Conservation (phyloP, 1,140 invertebrate genomes). For the Chelonus insularis region DNA sequence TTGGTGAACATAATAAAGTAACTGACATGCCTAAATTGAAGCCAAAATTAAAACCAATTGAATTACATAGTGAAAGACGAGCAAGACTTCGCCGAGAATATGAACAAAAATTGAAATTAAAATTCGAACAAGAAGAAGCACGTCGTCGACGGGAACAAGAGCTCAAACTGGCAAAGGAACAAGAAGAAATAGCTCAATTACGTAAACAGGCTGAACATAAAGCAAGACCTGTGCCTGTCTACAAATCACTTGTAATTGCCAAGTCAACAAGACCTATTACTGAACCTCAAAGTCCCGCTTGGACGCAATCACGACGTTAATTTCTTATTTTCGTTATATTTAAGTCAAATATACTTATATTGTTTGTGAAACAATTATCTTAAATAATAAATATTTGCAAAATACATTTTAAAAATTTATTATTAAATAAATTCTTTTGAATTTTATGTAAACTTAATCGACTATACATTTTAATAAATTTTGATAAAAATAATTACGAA, state of each 20-base stretch:
- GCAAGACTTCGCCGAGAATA: slow-evolving; percentile 47
- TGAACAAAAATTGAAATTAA: slow-evolving; percentile 49
- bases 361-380: too few relatives aligned
- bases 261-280: slow-evolving; percentile 48
- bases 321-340: slow-evolving; percentile 11
- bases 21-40: slow-evolving; percentile 16
- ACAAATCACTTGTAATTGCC: slow-evolving; percentile 36
- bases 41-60: slow-evolving; percentile 27
- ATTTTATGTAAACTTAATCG: too few relatives aligned
- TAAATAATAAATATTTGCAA: too few relatives aligned
- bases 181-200: slow-evolving; percentile 37
- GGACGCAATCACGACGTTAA: slow-evolving; percentile 34
- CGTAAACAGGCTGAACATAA: slow-evolving; percentile 46
- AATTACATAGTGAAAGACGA: slow-evolving; percentile 51
- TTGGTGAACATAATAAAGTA: neutral
- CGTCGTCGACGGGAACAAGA: slow-evolving; percentile 36
- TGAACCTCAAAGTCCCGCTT: slow-evolving; percentile 46
- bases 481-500: too few relatives aligned
- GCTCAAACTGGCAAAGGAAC: slow-evolving; percentile 37
- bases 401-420: too few relatives aligned
- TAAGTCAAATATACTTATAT: too few relatives aligned
- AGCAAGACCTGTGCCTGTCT: slow-evolving; percentile 50
- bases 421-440: too few relatives aligned
- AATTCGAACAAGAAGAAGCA: slow-evolving; percentile 37
- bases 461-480: too few relatives aligned